Evolutionary conservation across 2,888 invertebrate species (phyloP), one percentile per base, ranked within the genome.

Genomic region (Globia sparganii): DNA sequence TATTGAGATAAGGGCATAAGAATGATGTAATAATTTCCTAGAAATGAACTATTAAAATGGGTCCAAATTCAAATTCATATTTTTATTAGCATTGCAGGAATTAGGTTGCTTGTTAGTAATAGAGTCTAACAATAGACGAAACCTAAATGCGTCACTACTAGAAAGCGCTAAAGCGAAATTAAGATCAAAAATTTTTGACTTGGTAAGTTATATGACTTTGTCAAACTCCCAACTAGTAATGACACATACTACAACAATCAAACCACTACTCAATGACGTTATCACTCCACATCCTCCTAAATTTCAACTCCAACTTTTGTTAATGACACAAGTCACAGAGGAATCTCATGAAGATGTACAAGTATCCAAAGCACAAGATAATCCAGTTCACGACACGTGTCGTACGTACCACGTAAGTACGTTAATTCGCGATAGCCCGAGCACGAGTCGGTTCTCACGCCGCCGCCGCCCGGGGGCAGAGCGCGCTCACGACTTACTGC

Each of bases 391-490:
- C 82, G 90, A 88, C 88, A 88, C 90, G 87, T 89, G 90, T 88
- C 88, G 87, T 85, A 73, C 88, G 87, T 85, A 73, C 80, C 85
- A 85, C 86, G 88, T 86, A 89, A 86, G 77, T 86, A 89, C 88
- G 77, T 85, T 86, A 89, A 88, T 88, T 89, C 86, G 87, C 86
- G 87, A 87, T 75, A 85, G 85, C 76, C 56, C 79, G 86, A 80
- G 90, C 90, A 88, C 88, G 90, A 86, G 89, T 85, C 83, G 88
- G 94, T 96, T 96, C 96, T 96, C 96, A 96, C 96, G 96, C 92
- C 93, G 93, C 90, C 90, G 90, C 90, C 92, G 96, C 96, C 96
- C 95, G 95, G 96, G 91, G 96, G 96, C 96, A 91, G 86, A 90
- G 89, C 91, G 92, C 91, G 93, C 92, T 92, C 96, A 96, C 96